A percentile compares a stretch with the other conserved stretches of the same genome.
These are phyloP conservation scores for Bembecia ichneumoniformis DNA, from an alignment of 2,888 invertebrate species.

Conservation along the genomic window DNA sequence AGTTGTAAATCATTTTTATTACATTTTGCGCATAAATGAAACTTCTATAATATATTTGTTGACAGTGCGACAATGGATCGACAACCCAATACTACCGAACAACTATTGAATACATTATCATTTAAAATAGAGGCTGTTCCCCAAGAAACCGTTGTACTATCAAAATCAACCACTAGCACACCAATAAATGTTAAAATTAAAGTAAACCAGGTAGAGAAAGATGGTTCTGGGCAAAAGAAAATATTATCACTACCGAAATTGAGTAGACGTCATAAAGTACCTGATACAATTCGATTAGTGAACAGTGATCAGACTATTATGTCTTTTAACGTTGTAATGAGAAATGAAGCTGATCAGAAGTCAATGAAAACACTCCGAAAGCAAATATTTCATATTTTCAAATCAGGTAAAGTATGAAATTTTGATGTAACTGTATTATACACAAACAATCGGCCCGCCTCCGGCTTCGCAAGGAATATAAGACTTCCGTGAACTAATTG, in stretches of 20 bases:
- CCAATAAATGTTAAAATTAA: constrained; percentile 49
- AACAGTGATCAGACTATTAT: constrained; percentile 55
- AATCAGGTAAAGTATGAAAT: constrained; percentile 19
- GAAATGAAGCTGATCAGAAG: constrained; percentile 21
- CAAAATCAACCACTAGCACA: constrained; percentile 20
- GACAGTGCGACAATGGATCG: constrained; percentile 19
- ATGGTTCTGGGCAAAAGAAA: constrained; percentile 16
- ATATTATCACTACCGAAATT: constrained; percentile 29
- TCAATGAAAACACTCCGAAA: constrained; percentile 25
- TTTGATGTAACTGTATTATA: neutral
- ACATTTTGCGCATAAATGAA: neutral
- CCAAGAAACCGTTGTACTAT: constrained; percentile 20
- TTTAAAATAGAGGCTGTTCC: constrained; percentile 47
- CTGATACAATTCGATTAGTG: constrained; percentile 32
- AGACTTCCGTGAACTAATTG: neutral
- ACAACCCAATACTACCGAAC: constrained; percentile 21
- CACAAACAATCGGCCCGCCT: neutral
- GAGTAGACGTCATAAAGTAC: constrained; percentile 11
- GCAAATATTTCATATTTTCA: constrained; percentile 27
- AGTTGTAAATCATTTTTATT: too few species aligned
- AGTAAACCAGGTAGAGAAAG: constrained; percentile 39
- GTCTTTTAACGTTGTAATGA: constrained; percentile 49
- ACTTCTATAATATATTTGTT: neutral
- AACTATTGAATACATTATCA: constrained; percentile 34
- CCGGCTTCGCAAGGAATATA: neutral